Percentiles rank a stretch among this genome's conserved stretches.
Evolutionary conservation across 2,888 invertebrate species (phyloP).

Genomic region (Halictus quadricinctus): DNA sequence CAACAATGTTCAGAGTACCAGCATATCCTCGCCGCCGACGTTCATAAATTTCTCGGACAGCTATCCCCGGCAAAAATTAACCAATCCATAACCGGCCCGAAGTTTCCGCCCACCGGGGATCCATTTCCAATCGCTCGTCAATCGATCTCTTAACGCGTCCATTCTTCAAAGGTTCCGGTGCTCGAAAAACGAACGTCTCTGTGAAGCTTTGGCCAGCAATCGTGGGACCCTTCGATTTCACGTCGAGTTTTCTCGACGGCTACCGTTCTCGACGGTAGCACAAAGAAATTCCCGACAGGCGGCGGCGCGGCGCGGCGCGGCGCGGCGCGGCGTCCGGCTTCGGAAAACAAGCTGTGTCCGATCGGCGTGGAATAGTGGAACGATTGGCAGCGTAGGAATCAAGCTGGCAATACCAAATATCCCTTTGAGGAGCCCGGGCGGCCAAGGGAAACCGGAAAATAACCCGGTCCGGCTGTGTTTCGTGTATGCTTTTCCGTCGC

Average conservation of each 20-base stretch:
- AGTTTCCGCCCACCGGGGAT: neutral
- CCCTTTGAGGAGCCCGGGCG: conserved; percentile 40
- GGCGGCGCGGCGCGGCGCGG: too few relatives aligned
- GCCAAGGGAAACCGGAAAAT: conserved; percentile 57
- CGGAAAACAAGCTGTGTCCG: conserved; percentile 5
- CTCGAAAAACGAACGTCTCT: neutral
- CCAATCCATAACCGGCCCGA: neutral
- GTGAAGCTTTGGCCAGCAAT: neutral
- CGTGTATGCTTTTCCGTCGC: conserved; percentile 52
- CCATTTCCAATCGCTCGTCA: neutral
- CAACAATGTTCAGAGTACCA: neutral
- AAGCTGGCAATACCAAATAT: conserved; percentile 52
- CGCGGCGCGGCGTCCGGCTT: neutral
- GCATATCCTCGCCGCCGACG: neutral
- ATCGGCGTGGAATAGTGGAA: neutral
- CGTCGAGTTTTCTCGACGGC: conserved; percentile 12
- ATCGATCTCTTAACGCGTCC: neutral
- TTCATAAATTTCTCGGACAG: neutral
- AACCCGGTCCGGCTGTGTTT: conserved; percentile 29
- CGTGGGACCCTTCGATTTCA: conserved; percentile 31
- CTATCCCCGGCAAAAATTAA: neutral
- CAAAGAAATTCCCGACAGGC: neutral
- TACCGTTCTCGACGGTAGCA: conserved; percentile 1
- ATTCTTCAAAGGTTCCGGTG: neutral
- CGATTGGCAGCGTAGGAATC: conserved; percentile 47